These are phyloP conservation scores for Cochlearius cochlearius DNA, from an alignment of 2,113 vertebrate genomes.

Conservation along the genomic window DNA sequence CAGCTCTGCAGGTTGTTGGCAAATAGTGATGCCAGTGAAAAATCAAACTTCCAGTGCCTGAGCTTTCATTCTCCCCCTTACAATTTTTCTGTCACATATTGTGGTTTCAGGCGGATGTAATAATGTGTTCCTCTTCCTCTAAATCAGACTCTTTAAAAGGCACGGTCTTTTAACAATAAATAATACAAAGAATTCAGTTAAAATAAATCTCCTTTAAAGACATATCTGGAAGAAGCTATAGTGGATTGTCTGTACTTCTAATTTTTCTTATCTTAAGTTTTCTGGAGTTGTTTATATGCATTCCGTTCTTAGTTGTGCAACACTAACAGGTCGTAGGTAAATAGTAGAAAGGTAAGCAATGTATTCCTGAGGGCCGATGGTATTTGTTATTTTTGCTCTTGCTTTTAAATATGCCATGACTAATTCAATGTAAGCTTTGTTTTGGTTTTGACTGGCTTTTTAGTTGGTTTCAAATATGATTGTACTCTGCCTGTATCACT, in stretches of 20 bases:
- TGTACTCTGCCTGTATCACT: neutral
- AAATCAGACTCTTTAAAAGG: neutral
- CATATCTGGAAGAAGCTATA: neutral
- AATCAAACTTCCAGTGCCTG: neutral
- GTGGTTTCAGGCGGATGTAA: neutral
- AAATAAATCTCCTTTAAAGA: neutral
- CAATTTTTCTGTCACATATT: neutral
- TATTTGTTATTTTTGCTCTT: neutral
- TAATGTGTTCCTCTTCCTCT: neutral
- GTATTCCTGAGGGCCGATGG: neutral
- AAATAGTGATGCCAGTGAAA: neutral
- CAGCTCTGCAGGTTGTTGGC: neutral
- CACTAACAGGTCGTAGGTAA: neutral
- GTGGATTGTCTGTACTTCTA: neutral
- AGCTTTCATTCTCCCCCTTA: neutral
- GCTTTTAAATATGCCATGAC: neutral
- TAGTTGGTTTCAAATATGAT: neutral
- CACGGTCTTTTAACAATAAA: neutral
- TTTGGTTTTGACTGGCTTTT: neutral
- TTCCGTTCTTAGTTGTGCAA: neutral
- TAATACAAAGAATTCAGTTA: neutral
- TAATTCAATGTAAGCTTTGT: neutral
- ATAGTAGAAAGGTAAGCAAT: neutral
- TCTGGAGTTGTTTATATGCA: neutral
- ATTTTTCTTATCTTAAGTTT: neutral